These are phyloP conservation scores for Bucorvus abyssinicus DNA, from an alignment of 2,797 vertebrate species.

Conservation along the genomic window DNA sequence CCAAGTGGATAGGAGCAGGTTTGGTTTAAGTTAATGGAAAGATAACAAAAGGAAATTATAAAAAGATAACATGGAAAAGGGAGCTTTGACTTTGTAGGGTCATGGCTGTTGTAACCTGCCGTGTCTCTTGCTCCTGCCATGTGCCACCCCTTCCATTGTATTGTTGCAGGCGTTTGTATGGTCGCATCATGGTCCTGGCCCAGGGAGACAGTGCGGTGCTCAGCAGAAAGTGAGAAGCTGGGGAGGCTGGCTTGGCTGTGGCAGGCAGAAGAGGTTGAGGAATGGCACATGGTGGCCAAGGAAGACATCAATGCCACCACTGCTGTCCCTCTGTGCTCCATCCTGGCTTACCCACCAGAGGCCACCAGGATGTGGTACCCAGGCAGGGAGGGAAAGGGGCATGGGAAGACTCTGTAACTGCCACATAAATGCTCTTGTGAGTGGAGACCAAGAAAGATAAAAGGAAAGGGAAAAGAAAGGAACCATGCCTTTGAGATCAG, in stretches of 20 bases:
- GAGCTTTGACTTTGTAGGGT: background rate
- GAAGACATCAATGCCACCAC: background rate
- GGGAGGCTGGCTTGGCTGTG: background rate
- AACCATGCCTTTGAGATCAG: background rate
- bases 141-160: background rate
- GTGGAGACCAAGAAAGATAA: background rate
- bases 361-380: background rate
- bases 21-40: background rate
- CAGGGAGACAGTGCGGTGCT: accelerated
- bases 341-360: background rate
- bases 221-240: background rate
- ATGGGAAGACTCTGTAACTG: background rate
- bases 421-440: background rate
- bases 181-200: background rate
- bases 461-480: background rate
- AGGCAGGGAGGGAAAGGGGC: background rate
- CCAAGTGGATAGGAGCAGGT: background rate
- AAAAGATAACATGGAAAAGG: background rate
- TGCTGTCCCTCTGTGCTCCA: background rate
- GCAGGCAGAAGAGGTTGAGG: background rate
- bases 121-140: background rate
- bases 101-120: background rate
- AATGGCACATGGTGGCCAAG: background rate
- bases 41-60: background rate
- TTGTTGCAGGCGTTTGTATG: background rate